These are phyloP conservation scores for Xenus cinereus DNA, from an alignment of 2,113 vertebrate genomes.

Conservation along the genomic window DNA sequence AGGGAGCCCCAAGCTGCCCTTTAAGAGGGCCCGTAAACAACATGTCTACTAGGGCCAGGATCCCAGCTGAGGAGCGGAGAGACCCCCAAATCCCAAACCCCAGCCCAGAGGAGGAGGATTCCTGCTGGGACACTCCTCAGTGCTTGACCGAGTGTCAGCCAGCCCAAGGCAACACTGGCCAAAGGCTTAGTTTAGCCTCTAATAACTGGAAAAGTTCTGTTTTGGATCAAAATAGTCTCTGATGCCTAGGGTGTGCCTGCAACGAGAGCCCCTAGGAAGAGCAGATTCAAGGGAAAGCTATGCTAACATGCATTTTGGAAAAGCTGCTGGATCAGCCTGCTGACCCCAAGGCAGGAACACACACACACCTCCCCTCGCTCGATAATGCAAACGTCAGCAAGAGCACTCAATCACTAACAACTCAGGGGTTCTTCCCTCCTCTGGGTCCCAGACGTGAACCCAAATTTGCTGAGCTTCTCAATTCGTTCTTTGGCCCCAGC, in stretches of 20 bases:
- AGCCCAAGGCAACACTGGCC: background rate
- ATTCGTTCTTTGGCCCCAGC: background rate
- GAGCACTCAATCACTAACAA: background rate
- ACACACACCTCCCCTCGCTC: background rate
- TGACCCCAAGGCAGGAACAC: background rate
- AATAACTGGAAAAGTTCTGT: background rate
- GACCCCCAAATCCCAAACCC: background rate
- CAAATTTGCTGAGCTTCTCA: background rate
- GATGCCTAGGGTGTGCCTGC: background rate
- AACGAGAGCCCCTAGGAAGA: background rate
- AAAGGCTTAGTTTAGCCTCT: background rate
- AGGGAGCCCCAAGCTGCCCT: background rate
- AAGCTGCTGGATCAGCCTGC: background rate
- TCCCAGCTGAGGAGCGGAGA: background rate
- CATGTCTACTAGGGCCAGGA: background rate
- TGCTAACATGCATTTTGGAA: background rate
- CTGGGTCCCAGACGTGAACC: background rate
- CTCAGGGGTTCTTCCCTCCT: background rate
- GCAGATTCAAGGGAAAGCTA: background rate
- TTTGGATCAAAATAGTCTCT: background rate
- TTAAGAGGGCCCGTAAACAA: background rate
- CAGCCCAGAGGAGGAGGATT: background rate
- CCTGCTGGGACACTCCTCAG: background rate
- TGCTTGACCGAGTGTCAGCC: background rate
- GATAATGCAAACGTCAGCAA: background rate